Conservation (phyloP, 1,140 invertebrate species). For the Psilanteris sp. region DNA sequence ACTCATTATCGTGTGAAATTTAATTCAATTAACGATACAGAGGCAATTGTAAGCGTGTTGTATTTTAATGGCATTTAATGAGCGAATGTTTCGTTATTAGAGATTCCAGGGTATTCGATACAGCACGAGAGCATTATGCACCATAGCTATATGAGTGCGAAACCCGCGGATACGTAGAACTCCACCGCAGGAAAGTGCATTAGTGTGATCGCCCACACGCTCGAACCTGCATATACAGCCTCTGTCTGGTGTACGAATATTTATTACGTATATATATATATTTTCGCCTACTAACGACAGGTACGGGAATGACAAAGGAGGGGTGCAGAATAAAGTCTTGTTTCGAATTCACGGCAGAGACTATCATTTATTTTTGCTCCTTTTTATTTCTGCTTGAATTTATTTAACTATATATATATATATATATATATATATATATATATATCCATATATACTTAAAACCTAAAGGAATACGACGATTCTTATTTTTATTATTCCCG, state of each 20-base stretch:
- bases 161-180: constrained; percentile 34
- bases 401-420: no score
- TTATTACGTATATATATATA: constrained; percentile 56
- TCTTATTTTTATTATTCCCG: no score
- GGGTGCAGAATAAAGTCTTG: constrained; percentile 4
- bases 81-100: constrained; percentile 28
- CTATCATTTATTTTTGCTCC: constrained; percentile 1
- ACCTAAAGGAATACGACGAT: no score
- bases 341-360: constrained; percentile 12
- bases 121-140: constrained; percentile 32
- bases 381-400: no score
- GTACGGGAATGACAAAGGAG: constrained; percentile 6
- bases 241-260: constrained; percentile 39
- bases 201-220: constrained; percentile 49
- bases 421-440: no score
- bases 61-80: constrained; percentile 23
- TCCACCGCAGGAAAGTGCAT: constrained; percentile 21
- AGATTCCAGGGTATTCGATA: constrained; percentile 38
- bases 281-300: constrained; percentile 57
- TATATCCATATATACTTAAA: no score
- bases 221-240: constrained; percentile 23
- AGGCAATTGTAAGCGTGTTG: constrained; percentile 1
- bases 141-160: constrained; percentile 25
- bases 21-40: constrained; percentile 6
- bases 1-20: neutral